Evolutionary conservation across 2,888 invertebrate genomes (phyloP).

Genomic region (Drosophila helvetica): DNA sequence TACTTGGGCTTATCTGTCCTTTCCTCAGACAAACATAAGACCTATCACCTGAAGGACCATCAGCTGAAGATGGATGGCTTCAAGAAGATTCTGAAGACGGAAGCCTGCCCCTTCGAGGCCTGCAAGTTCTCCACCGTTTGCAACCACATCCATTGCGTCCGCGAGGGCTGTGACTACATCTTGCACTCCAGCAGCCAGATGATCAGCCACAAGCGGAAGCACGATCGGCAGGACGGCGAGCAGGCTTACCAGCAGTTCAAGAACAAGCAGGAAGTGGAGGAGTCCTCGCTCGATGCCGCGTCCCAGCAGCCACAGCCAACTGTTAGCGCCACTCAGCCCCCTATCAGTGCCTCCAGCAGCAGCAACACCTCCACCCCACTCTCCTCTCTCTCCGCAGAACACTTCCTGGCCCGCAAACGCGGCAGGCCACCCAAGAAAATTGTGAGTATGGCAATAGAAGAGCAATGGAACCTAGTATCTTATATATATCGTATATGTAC

Average conservation of each 20-base stretch:
- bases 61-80: conserved; percentile 97
- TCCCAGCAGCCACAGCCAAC: conserved; percentile 53
- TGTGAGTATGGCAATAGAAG: conserved; percentile 59
- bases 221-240: conserved; percentile 97
- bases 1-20: not conserved
- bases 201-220: conserved; percentile 98
- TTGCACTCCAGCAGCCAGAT: conserved; percentile 98
- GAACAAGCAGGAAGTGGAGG: conserved; percentile 67
- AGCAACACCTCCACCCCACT: conserved; percentile 79
- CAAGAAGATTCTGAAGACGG: conserved; percentile 99
- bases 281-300: conserved; percentile 65
- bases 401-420: conserved; percentile 81
- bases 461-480: not conserved
- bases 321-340: conserved; percentile 5
- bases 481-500: not conserved
- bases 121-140: conserved; percentile 97
- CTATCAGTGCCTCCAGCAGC: not conserved
- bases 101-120: conserved; percentile 94
- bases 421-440: conserved; percentile 83
- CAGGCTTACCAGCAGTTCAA: conserved; percentile 83
- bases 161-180: conserved; percentile 97
- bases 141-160: conserved; percentile 99
- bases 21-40: conserved; percentile 96
- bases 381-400: conserved; percentile 82
- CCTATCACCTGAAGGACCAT: conserved; percentile 98